These are phyloP conservation scores for Leptopilina myrica DNA, from an alignment of 2,888 invertebrate species.

Conservation along the genomic window DNA sequence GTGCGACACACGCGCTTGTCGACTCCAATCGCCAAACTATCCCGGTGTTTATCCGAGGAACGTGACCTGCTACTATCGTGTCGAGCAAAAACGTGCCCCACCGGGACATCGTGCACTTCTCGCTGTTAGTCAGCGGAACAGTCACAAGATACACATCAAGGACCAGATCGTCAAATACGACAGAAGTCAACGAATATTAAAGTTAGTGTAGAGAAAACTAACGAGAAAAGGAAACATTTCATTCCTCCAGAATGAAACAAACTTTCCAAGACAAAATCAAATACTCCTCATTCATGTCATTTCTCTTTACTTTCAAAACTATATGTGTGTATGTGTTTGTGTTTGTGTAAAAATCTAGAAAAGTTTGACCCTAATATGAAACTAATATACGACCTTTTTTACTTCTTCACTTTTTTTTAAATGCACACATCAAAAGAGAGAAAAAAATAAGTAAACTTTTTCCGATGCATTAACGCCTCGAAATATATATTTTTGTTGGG, in stretches of 20 bases:
- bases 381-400: not conserved
- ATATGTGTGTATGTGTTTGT: not conserved
- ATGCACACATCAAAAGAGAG: too few relatives aligned
- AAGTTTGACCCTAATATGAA: not conserved
- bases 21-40: slow-evolving; percentile 92
- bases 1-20: slow-evolving; percentile 84
- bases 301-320: not conserved
- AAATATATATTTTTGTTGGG: too few relatives aligned
- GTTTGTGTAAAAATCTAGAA: not conserved
- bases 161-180: slow-evolving; percentile 88
- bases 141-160: slow-evolving; percentile 88
- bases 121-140: slow-evolving; percentile 86
- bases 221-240: slow-evolving; percentile 10
- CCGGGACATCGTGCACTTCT: slow-evolving; percentile 86
- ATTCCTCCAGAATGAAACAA: not conserved
- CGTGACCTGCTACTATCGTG: slow-evolving; percentile 88
- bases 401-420: too few relatives aligned
- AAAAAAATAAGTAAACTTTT: too few relatives aligned
- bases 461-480: too few relatives aligned
- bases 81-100: slow-evolving; percentile 81
- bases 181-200: slow-evolving; percentile 85
- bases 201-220: slow-evolving; percentile 75
- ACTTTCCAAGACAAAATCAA: slow-evolving; percentile 14
- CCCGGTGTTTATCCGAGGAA: slow-evolving; percentile 93
- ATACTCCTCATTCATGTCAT: not conserved